Evolutionary conservation across 2,888 invertebrate genomes (phyloP).

Genomic region (Bombyx huttoni): DNA sequence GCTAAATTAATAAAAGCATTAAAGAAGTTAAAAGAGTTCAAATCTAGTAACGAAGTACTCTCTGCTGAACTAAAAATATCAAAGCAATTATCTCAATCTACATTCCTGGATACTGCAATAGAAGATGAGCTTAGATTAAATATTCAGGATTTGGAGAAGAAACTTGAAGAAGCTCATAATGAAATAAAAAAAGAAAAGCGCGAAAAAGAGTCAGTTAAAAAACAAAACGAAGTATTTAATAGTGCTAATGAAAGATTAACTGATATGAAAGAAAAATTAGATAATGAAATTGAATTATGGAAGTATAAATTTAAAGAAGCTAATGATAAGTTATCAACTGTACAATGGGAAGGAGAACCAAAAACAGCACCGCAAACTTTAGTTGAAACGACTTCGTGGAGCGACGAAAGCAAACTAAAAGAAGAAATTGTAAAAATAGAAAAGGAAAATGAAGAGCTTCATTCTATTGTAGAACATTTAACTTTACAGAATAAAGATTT

Average conservation of each 20-base stretch:
- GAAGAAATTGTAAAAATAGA: slow-evolving; percentile 50
- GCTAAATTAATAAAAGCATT: slow-evolving; percentile 83
- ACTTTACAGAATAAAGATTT: slow-evolving; percentile 41
- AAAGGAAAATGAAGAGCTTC: slow-evolving; percentile 60
- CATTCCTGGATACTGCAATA: slow-evolving; percentile 82
- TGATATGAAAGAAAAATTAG: slow-evolving; percentile 87
- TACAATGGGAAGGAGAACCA: slow-evolving; percentile 41
- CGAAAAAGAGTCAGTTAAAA: slow-evolving; percentile 79
- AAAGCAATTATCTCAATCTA: slow-evolving; percentile 65
- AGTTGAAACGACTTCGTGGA: not conserved
- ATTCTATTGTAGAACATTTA: slow-evolving; percentile 40
- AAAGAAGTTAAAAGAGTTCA: slow-evolving; percentile 88
- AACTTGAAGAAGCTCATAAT: slow-evolving; percentile 69
- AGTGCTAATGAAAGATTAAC: slow-evolving; percentile 82
- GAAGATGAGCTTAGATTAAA: slow-evolving; percentile 85
- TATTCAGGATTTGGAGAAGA: slow-evolving; percentile 76
- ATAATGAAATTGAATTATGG: slow-evolving; percentile 81
- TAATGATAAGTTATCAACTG: slow-evolving; percentile 72
- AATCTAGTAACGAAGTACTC: slow-evolving; percentile 76
- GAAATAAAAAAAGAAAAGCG: slow-evolving; percentile 73
- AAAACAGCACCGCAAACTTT: slow-evolving; percentile 28
- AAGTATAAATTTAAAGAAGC: slow-evolving; percentile 81
- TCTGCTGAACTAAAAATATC: slow-evolving; percentile 66
- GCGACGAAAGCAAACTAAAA: slow-evolving; percentile 18
- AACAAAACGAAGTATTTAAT: slow-evolving; percentile 81